A percentile compares a stretch with the other conserved stretches of the same genome.
Evolutionary conservation across 2,888 invertebrate genomes (phyloP).

Genomic region (Chrysotoxum bicinctum): DNA sequence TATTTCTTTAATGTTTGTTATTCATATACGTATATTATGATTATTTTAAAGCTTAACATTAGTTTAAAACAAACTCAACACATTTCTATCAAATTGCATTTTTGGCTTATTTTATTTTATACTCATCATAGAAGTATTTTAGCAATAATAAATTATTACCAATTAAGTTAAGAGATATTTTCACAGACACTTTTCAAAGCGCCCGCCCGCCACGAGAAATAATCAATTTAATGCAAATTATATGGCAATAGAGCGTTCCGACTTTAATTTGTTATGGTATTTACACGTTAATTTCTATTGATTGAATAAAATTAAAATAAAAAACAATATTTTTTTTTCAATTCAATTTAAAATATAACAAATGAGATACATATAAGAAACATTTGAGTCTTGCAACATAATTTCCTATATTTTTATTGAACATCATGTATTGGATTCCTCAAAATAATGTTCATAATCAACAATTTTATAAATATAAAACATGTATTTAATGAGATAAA

Average conservation of each 20-base stretch:
- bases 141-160: background rate
- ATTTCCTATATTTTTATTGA: background rate
- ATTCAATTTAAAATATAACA: background rate
- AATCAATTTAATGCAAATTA: conserved; percentile 53
- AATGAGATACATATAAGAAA: background rate
- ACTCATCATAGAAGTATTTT: background rate
- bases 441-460: background rate
- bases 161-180: conserved; percentile 24
- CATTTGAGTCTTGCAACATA: background rate
- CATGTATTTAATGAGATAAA: no score
- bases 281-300: conserved; percentile 28
- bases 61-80: no score
- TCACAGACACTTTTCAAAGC: conserved; percentile 21
- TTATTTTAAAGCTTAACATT: no score
- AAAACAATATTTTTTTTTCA: conserved; percentile 8
- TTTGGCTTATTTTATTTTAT: background rate
- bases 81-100: background rate
- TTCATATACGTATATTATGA: no score
- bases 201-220: background rate
- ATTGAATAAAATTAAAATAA: conserved; percentile 10
- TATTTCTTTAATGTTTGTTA: no score
- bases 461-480: no score
- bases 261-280: conserved; percentile 25
- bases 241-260: conserved; percentile 8
- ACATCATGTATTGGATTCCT: background rate